A percentile compares a stretch with the other conserved stretches of the same genome.
Conservation (phyloP, 2,888 invertebrate species). For the Drosophila prolongata region DNA sequence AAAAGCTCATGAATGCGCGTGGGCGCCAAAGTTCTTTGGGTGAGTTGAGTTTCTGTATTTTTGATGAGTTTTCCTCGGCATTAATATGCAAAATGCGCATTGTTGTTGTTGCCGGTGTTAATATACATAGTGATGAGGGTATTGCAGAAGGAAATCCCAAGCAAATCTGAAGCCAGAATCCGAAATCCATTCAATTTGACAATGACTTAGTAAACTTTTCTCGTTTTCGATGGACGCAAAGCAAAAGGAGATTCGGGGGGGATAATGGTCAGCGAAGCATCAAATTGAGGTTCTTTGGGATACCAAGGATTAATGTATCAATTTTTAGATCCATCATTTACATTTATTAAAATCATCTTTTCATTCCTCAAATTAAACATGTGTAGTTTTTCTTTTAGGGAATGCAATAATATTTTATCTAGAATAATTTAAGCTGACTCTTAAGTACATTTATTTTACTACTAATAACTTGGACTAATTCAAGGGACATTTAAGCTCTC, state of each 20-base stretch:
- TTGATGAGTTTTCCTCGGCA: slow-evolving; percentile 52
- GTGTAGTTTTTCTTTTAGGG: too few relatives aligned
- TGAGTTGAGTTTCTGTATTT: slow-evolving; percentile 47
- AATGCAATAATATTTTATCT: too few relatives aligned
- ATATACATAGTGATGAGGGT: slow-evolving; percentile 30
- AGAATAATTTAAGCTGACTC: too few relatives aligned
- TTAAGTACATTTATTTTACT: background rate
- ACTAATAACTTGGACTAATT: background rate
- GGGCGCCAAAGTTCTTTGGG: slow-evolving; percentile 30
- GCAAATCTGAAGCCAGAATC: slow-evolving; percentile 20
- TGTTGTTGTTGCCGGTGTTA: slow-evolving; percentile 4
- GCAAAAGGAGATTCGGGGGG: background rate
- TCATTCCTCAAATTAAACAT: too few relatives aligned
- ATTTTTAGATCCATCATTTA: slow-evolving; percentile 7
- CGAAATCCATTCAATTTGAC: slow-evolving; percentile 40
- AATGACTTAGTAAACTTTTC: slow-evolving; percentile 48
- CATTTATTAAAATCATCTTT: too few relatives aligned
- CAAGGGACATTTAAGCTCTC: slow-evolving; percentile 1
- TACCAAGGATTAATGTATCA: slow-evolving; percentile 6
- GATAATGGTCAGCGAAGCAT: slow-evolving; percentile 18
- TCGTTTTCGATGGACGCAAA: slow-evolving; percentile 15
- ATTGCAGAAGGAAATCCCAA: slow-evolving; percentile 2
- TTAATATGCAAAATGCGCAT: slow-evolving; percentile 63
- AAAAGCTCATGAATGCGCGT: slow-evolving; percentile 36
- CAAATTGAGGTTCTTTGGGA: slow-evolving; percentile 8